A percentile compares a stretch with the other conserved stretches of the same genome.
Evolutionary conservation across 1,140 invertebrate species (phyloP).

Genomic region (Aphaenogaster rudis): DNA sequence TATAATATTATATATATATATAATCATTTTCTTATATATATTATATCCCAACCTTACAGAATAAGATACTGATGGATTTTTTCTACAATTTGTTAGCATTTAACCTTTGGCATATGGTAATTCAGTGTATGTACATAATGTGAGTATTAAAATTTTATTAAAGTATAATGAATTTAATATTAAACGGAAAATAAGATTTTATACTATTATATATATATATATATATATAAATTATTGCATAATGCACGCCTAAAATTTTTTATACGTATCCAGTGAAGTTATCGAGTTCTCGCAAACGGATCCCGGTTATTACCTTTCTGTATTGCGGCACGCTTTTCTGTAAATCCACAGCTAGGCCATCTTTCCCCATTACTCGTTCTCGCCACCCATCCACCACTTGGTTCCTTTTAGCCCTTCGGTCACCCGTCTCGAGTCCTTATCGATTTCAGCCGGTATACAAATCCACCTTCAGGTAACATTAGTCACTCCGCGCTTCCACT

Average conservation of each 20-base stretch:
- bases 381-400: constrained; percentile 22
- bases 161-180: too few relatives aligned
- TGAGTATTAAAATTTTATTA: too few relatives aligned
- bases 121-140: too few relatives aligned
- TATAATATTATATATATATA: too few relatives aligned
- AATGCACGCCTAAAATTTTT: background rate
- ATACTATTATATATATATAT: too few relatives aligned
- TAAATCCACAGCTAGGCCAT: constrained; percentile 63
- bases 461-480: constrained; percentile 81
- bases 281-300: background rate
- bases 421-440: constrained; percentile 72
- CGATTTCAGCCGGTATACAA: constrained; percentile 83
- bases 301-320: constrained; percentile 38
- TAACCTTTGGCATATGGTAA: too few relatives aligned
- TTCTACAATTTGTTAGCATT: too few relatives aligned
- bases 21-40: too few relatives aligned
- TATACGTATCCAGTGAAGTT: background rate
- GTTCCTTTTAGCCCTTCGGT: constrained; percentile 52
- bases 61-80: too few relatives aligned
- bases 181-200: too few relatives aligned
- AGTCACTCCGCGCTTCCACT: constrained; percentile 78
- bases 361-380: constrained; percentile 56
- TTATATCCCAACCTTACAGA: too few relatives aligned
- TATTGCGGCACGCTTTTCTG: constrained; percentile 4
- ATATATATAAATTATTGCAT: background rate